Conservation (phyloP, 2,797 vertebrate genomes). For the Bovichtus diacanthus region DNA sequence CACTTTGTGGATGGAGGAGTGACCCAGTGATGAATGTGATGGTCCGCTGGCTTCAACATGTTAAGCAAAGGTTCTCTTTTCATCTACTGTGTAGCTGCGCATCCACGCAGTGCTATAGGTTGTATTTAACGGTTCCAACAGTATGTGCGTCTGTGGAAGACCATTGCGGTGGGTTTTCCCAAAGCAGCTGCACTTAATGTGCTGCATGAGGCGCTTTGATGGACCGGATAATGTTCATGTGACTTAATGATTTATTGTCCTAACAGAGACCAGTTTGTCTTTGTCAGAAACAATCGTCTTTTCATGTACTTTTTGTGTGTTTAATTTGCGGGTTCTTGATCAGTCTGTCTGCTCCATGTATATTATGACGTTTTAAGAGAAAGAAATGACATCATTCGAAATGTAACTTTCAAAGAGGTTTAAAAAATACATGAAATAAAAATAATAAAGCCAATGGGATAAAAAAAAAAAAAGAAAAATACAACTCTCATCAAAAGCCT, state of each 20-base stretch:
- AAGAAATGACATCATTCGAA: background rate
- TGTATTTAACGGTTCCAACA: constrained; percentile 29
- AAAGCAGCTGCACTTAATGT: constrained; percentile 20
- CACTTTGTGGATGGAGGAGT: constrained; percentile 51
- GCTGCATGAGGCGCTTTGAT: constrained; percentile 41
- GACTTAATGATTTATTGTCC: constrained; percentile 34
- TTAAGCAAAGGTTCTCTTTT: constrained; percentile 66
- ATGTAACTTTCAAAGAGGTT: background rate
- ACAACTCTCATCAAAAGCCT: background rate
- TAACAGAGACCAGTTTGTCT: constrained; percentile 7
- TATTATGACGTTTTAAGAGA: background rate
- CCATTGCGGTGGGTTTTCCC: constrained; percentile 28
- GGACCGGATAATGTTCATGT: constrained; percentile 27
- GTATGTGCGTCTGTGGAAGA: constrained; percentile 1
- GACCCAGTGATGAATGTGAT: constrained; percentile 82
- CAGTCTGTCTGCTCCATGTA: background rate
- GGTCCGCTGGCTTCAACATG: constrained; percentile 79
- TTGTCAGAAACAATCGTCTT: constrained; percentile 3
- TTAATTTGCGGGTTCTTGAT: background rate
- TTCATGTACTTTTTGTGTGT: background rate
- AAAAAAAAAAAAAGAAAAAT: background rate
- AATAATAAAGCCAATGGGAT: background rate
- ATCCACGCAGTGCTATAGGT: background rate
- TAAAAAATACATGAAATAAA: background rate
- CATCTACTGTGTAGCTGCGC: constrained; percentile 57